phyloP scores from a whole-genome alignment of 2,113 vertebrate species.

The Melozone crissalis region DNA sequence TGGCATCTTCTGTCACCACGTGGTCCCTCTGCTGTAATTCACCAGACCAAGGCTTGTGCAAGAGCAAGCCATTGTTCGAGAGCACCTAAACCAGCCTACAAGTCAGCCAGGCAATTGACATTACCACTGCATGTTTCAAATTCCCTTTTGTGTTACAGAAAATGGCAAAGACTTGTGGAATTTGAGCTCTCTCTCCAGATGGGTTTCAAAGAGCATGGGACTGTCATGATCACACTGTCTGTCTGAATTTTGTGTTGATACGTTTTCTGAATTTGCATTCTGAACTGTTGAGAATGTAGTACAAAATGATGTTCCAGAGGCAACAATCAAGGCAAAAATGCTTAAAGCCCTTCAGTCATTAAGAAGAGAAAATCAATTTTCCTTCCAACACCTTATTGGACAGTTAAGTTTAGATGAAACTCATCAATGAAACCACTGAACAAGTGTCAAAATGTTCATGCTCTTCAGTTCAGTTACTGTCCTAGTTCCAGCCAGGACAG shows the following conservation, averaged over 20 bases:
- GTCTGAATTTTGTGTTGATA: neutral
- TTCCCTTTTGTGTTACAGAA: slow-evolving; percentile 16
- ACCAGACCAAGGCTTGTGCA: neutral
- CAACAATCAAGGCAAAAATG: neutral
- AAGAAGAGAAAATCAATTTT: neutral
- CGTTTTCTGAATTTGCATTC: neutral
- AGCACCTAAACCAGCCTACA: neutral
- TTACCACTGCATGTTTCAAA: neutral
- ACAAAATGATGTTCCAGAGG: neutral
- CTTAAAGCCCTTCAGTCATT: neutral
- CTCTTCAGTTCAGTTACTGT: neutral
- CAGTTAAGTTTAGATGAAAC: neutral
- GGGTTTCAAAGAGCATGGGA: accelerated
- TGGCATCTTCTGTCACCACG: neutral
- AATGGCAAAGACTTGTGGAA: slow-evolving; percentile 31
- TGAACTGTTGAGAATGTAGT: neutral
- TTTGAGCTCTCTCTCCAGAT: neutral
- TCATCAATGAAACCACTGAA: neutral
- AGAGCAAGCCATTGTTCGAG: neutral
- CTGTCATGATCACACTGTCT: neutral
- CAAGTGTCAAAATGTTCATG: neutral
- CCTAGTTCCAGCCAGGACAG: neutral
- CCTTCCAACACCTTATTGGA: neutral
- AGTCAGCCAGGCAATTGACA: neutral
- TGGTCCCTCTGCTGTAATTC: neutral